Conservation (phyloP, 2,888 invertebrate genomes). For the Alcis repandata region DNA sequence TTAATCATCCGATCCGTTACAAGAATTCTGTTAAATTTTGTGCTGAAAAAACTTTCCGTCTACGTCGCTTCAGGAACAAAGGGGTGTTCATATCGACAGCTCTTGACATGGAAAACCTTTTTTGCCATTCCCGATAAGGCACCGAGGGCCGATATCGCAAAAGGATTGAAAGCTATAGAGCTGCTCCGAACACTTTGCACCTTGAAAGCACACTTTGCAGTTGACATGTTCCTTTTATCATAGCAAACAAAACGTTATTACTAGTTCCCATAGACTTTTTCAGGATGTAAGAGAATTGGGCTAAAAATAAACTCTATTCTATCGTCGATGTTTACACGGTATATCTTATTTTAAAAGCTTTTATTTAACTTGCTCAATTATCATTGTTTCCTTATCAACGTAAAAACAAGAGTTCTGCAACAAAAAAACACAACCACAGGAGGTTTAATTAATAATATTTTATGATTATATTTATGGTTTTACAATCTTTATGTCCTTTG, state of each 20-base stretch:
- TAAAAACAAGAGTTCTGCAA: no score
- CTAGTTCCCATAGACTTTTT: constrained; percentile 25
- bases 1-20: constrained; percentile 35
- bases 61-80: constrained; percentile 70
- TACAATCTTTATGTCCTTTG: no score
- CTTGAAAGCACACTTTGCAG: constrained; percentile 65
- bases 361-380: no score
- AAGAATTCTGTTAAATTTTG: constrained; percentile 26
- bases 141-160: constrained; percentile 63
- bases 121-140: constrained; percentile 79
- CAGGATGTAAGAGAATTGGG: not conserved
- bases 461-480: no score
- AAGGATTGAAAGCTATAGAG: constrained; percentile 59
- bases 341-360: not conserved
- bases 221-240: constrained; percentile 52
- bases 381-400: no score
- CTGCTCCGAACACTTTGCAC: constrained; percentile 61
- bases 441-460: no score
- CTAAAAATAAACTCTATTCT: not conserved
- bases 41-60: constrained; percentile 47
- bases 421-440: not conserved
- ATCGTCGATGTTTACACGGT: not conserved
- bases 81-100: constrained; percentile 75
- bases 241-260: constrained; percentile 45
- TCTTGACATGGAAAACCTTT: constrained; percentile 84